Percentiles rank a stretch among this genome's conserved stretches.
These are phyloP conservation scores for Lasioglossum baleicum DNA, from an alignment of 1,140 invertebrate genomes.

Conservation along the genomic window DNA sequence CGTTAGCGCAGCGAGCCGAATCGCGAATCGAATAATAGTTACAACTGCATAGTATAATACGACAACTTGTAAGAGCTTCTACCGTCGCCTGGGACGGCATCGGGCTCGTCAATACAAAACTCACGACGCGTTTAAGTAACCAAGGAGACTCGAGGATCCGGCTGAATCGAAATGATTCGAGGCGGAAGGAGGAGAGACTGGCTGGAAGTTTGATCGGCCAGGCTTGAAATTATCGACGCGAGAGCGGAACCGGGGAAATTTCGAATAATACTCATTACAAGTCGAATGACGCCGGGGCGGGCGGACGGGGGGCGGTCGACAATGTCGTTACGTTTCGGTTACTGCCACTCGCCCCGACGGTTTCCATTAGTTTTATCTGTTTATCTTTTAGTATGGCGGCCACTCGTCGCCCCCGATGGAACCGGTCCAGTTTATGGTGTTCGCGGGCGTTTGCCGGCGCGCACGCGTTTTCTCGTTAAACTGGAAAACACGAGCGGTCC, in stretches of 20 bases:
- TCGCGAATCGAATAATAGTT: no score
- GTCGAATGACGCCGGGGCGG: slow-evolving; percentile 2
- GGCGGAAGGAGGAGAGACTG: neutral
- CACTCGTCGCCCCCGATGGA: neutral
- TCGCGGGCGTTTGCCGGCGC: neutral
- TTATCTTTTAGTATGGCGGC: slow-evolving; percentile 40
- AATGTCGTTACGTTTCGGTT: slow-evolving; percentile 34
- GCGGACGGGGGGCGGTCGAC: slow-evolving; percentile 13
- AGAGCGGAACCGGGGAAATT: slow-evolving; percentile 26
- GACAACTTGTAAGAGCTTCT: no score
- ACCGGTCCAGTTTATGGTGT: slow-evolving; percentile 19
- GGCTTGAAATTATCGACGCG: slow-evolving; percentile 32
- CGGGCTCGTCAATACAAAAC: slow-evolving; percentile 10
- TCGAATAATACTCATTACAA: slow-evolving; percentile 36
- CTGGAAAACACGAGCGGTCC: neutral
- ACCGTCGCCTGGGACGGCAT: no score
- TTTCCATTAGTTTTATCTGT: slow-evolving; percentile 41
- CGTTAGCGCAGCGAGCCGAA: no score
- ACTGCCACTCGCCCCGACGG: slow-evolving; percentile 8
- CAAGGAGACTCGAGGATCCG: neutral
- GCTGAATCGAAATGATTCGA: slow-evolving; percentile 15
- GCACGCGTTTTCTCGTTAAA: slow-evolving; percentile 21
- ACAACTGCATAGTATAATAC: no score
- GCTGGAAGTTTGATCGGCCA: slow-evolving; percentile 25
- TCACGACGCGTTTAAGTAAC: slow-evolving; percentile 22